Percentiles rank a stretch among this genome's conserved stretches.
Evolutionary conservation across 2,888 invertebrate species (phyloP).

Genomic region (Tachystola acroxantha): DNA sequence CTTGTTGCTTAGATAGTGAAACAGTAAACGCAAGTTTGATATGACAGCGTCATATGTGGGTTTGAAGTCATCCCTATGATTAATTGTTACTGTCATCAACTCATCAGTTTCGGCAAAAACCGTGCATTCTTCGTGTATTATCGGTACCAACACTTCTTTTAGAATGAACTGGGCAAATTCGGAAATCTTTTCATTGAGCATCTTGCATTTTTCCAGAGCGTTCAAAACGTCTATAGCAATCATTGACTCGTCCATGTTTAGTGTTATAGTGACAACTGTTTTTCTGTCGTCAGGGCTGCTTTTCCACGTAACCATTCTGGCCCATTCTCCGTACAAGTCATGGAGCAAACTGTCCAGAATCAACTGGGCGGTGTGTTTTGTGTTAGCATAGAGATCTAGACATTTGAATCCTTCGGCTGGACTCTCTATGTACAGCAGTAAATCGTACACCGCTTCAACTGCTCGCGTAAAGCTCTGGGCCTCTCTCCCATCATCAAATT

Average conservation of each 20-base stretch:
- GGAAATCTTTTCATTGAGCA: slow-evolving; percentile 62
- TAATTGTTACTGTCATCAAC: slow-evolving; percentile 47
- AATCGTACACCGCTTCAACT: slow-evolving; percentile 68
- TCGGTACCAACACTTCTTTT: slow-evolving; percentile 75
- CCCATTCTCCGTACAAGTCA: slow-evolving; percentile 69
- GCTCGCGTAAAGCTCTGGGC: slow-evolving; percentile 56
- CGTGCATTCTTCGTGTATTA: slow-evolving; percentile 70
- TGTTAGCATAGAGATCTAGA: slow-evolving; percentile 69
- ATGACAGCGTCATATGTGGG: slow-evolving; percentile 76
- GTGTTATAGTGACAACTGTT: slow-evolving; percentile 43
- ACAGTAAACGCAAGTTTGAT: slow-evolving; percentile 72
- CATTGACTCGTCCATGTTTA: slow-evolving; percentile 46
- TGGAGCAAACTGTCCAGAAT: slow-evolving; percentile 63
- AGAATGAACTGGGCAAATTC: slow-evolving; percentile 79
- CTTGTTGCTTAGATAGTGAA: slow-evolving; percentile 77
- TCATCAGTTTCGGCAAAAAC: slow-evolving; percentile 58
- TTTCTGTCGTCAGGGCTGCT: slow-evolving; percentile 35
- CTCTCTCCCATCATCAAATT: slow-evolving; percentile 49
- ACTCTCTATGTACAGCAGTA: slow-evolving; percentile 59
- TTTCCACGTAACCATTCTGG: slow-evolving; percentile 61
- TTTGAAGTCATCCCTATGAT: slow-evolving; percentile 52
- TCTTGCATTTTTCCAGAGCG: slow-evolving; percentile 61
- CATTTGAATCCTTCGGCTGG: slow-evolving; percentile 68
- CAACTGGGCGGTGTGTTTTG: slow-evolving; percentile 60
- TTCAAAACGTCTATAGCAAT: slow-evolving; percentile 47